Evolutionary conservation across 2,113 vertebrate species (phyloP).

Genomic region (Emydura subglobosa): DNA sequence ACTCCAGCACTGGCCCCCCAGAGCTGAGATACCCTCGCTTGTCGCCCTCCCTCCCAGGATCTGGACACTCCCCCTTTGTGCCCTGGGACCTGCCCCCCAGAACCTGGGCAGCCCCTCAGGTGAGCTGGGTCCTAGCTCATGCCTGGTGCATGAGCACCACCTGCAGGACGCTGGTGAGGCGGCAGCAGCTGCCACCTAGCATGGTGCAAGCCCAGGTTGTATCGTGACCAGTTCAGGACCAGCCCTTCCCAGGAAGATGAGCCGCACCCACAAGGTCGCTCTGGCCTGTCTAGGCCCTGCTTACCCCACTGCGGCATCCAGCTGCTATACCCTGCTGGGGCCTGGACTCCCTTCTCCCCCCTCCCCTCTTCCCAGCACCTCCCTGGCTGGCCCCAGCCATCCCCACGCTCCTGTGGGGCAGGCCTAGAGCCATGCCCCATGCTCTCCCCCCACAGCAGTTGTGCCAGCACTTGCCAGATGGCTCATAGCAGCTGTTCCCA

Average conservation of each 20-base stretch:
- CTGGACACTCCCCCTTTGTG: not conserved
- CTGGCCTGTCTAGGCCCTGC: not conserved
- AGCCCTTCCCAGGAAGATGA: not conserved
- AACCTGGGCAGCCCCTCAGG: not conserved
- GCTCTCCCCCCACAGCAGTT: not conserved
- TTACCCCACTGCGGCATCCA: not conserved
- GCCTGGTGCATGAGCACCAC: not conserved
- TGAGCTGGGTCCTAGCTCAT: not conserved
- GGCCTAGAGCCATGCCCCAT: not conserved
- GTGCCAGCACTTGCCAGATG: not conserved
- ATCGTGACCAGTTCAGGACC: no score
- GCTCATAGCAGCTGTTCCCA: not conserved
- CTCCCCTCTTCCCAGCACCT: no score
- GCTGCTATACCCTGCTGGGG: no score
- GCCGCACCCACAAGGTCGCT: not conserved
- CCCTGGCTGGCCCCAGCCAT: no score
- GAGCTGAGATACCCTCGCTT: no score
- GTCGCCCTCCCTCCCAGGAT: not conserved
- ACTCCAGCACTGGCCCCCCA: not conserved
- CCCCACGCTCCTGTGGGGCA: no score
- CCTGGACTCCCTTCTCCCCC: no score
- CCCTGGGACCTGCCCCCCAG: not conserved
- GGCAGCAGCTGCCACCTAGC: not conserved
- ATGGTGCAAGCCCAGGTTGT: no score
- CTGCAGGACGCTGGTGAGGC: not conserved